Conservation (phyloP, 2,888 invertebrate genomes). For the Drosophila ezoana region DNA sequence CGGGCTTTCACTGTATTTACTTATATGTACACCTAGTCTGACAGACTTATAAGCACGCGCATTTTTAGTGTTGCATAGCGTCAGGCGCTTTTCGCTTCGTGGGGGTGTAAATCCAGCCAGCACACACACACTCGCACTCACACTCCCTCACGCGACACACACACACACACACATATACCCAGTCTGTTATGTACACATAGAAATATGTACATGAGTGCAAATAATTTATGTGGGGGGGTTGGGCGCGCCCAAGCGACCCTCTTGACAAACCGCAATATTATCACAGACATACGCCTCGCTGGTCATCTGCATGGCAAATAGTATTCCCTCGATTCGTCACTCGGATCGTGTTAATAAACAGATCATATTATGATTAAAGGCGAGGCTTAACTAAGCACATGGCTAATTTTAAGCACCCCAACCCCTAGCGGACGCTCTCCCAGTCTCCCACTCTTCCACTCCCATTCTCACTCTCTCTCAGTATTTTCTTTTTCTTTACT, state of each 20-base stretch:
- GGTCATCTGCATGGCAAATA: constrained; percentile 19
- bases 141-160: constrained; percentile 17
- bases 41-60: constrained; percentile 59
- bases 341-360: constrained; percentile 31
- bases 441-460: constrained; percentile 9
- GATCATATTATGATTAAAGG: constrained; percentile 26
- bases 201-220: constrained; percentile 61
- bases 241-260: constrained; percentile 25
- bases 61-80: constrained; percentile 80
- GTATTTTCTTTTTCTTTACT: constrained; percentile 23
- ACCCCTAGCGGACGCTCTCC: constrained; percentile 13
- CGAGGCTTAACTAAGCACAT: constrained; percentile 13
- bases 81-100: constrained; percentile 56
- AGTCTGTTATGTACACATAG: constrained; percentile 57
- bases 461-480: constrained; percentile 9
- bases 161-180: constrained; percentile 21
- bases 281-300: constrained; percentile 38
- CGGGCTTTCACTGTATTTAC: constrained; percentile 5
- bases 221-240: constrained; percentile 50
- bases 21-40: constrained; percentile 27
- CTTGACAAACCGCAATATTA: constrained; percentile 46
- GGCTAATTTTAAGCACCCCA: constrained; percentile 6
- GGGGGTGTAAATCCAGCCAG: constrained; percentile 57
- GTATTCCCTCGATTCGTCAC: constrained; percentile 5
- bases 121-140: constrained; percentile 21